Conservation (phyloP, 2,113 vertebrate species). For the Drymodes brunneopygia region DNA sequence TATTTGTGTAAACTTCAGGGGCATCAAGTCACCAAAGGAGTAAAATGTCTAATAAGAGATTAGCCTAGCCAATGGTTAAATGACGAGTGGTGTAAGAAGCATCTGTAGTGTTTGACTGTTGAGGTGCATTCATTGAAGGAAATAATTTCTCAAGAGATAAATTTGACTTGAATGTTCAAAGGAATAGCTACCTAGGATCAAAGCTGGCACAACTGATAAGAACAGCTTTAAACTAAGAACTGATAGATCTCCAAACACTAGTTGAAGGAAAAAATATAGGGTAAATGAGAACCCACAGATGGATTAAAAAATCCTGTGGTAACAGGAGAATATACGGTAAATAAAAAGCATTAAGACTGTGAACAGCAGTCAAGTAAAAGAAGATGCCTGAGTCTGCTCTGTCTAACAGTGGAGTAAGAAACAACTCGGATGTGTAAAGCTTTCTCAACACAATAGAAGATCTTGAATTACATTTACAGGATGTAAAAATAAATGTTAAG, state of each 20-base stretch:
- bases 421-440: not conserved
- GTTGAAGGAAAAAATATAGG: not conserved
- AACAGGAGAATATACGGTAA: not conserved
- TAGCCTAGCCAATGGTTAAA: not conserved
- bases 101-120: not conserved
- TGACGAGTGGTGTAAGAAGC: not conserved
- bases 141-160: not conserved
- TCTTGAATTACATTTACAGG: not conserved
- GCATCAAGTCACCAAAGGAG: not conserved
- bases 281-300: not conserved
- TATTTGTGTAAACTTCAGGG: not conserved
- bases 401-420: not conserved
- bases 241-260: not conserved
- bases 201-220: not conserved
- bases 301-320: not conserved
- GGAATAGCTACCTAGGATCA: not conserved
- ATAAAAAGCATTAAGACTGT: not conserved
- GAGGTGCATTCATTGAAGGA: not conserved
- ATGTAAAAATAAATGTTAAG: not conserved
- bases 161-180: not conserved
- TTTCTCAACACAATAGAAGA: not conserved
- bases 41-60: not conserved
- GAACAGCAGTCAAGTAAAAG: not conserved
- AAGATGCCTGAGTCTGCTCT: not conserved
- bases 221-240: not conserved